phyloP scores from a whole-genome alignment of 2,888 invertebrate species.

The Ochropacha duplaris region DNA sequence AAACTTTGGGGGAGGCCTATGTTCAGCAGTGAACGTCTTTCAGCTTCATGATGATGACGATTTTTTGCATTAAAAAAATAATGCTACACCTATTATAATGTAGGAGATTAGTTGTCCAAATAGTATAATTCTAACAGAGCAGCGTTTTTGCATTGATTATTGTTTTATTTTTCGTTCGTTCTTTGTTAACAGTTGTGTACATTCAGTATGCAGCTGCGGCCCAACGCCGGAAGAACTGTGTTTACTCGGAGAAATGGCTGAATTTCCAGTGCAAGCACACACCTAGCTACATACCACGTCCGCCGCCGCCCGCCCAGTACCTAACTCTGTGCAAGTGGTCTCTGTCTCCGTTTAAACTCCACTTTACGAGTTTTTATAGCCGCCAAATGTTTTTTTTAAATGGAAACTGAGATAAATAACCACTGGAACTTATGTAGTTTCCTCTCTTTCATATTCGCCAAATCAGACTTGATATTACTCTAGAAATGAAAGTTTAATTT shows the following conservation, averaged over 20 bases:
- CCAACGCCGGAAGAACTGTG: constrained; percentile 22
- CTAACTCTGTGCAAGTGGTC: constrained; percentile 25
- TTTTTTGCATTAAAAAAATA: too few relatives aligned
- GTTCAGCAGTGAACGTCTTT: too few relatives aligned
- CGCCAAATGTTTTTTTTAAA: constrained; percentile 4
- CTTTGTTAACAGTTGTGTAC: constrained; percentile 21
- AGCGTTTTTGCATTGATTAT: neutral
- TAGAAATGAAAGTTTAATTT: neutral
- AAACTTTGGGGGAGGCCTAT: too few relatives aligned
- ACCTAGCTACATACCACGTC: constrained; percentile 14
- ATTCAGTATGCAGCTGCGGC: constrained; percentile 24
- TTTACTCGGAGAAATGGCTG: constrained; percentile 41
- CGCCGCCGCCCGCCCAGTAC: constrained; percentile 6
- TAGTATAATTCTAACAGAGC: neutral
- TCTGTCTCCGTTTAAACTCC: too few relatives aligned
- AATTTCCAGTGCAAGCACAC: constrained; percentile 44
- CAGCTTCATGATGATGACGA: too few relatives aligned
- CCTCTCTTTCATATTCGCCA: neutral
- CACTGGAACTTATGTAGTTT: neutral
- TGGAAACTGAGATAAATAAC: neutral
- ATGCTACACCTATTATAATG: too few relatives aligned
- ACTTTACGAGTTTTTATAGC: constrained; percentile 30
- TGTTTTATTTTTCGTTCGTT: constrained; percentile 15
- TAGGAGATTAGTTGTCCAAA: too few relatives aligned
- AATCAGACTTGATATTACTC: neutral